A percentile compares a stretch with the other conserved stretches of the same genome.
Evolutionary conservation across 2,888 invertebrate species (phyloP).

Genomic region (Pseudanteris insignis): DNA sequence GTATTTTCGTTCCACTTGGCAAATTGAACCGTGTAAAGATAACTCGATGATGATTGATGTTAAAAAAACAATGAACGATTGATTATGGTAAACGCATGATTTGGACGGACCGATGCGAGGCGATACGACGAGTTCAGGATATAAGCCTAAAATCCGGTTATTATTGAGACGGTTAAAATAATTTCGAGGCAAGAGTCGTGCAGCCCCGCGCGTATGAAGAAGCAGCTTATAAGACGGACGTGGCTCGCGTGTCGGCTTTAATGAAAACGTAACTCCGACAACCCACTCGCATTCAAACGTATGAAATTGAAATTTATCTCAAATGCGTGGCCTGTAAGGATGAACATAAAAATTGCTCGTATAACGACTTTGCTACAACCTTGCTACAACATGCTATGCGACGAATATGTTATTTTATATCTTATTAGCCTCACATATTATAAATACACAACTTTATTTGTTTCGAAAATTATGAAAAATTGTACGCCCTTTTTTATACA

Average conservation of each 20-base stretch:
- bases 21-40: no score
- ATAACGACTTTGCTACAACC: no score
- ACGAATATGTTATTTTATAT: no score
- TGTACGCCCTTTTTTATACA: no score
- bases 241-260: slow-evolving; percentile 37
- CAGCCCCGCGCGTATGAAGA: slow-evolving; percentile 19
- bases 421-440: no score
- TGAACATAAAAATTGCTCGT: no score
- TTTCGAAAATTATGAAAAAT: no score
- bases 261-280: slow-evolving; percentile 35
- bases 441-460: no score
- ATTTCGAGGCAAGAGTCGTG: slow-evolving; percentile 19
- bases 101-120: slow-evolving; percentile 17
- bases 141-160: slow-evolving; percentile 25
- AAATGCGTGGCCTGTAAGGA: not conserved
- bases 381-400: no score
- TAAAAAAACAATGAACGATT: slow-evolving; percentile 22
- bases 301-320: slow-evolving; percentile 15
- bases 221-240: slow-evolving; percentile 10
- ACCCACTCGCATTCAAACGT: slow-evolving; percentile 30
- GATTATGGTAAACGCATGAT: slow-evolving; percentile 31
- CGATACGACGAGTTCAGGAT: slow-evolving; percentile 25
- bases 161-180: slow-evolving; percentile 26
- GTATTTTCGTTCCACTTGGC: no score
- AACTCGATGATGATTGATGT: slow-evolving; percentile 21